Evolutionary conservation across 1,140 invertebrate genomes (phyloP), one percentile per base, ranked within the genome.

Genomic region (Calycopis cecrops): DNA sequence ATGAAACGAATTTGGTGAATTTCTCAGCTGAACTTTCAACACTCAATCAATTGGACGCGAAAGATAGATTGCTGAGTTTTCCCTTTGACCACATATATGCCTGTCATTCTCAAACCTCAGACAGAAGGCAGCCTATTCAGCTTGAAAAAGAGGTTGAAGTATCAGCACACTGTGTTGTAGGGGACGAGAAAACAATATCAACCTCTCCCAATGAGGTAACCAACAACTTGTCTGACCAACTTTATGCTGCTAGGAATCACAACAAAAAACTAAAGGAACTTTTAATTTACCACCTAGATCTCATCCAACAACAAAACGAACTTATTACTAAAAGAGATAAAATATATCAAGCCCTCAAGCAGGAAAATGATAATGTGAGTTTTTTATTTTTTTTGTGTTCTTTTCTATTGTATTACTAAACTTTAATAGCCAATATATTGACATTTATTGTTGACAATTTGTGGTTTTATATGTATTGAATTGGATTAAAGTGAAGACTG

Each of bases 1-100:
- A 83, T 79, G 73, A 84, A 79, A 74, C 71, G 60, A 84, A 83
- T 76, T 76, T 84, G 72, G 76, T 84, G 71, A 82, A 81, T 74
- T 79, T 79, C 66, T 75, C 79, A 62, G 60, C 72, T 55, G 77
- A 83, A 61, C 65, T 79, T 53, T 65, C 74, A 14, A 72, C 74
- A 18, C 64, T 79, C 21, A 79, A 77, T 63, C 76, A 73, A 65
- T 66, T 84, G 61, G 79, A 82, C 33, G 42, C 73, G n/a, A 84
- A 82, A 62, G 80, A 85, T 52, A 66, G 77, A 16, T 70, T 84
- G 58, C 61, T 79, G 55, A 81, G 75, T 68, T 80, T 85, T 63
- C 80, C 83, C 37, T 86, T 86, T 52, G 83, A 86, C 55, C 80
- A 86, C 47, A 73, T 86, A 50, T 86, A 86, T 57, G 80, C 83